phyloP scores from a whole-genome alignment of 2,113 vertebrate species.

The Hypomesus transpacificus region DNA sequence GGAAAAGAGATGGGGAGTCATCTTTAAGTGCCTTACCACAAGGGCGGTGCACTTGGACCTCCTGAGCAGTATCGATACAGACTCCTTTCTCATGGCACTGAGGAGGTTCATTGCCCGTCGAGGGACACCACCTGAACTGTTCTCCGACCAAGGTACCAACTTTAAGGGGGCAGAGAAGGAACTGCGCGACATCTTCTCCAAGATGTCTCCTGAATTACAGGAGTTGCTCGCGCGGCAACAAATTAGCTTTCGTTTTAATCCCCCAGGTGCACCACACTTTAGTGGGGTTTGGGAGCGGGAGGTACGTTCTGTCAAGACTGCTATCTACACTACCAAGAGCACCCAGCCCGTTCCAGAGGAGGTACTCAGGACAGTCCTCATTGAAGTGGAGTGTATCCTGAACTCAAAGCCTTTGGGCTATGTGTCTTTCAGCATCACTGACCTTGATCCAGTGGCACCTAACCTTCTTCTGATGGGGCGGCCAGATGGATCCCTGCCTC shows the following conservation, averaged over 20 bases:
- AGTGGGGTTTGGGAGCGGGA: conserved; percentile 17
- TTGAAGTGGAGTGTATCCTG: not conserved
- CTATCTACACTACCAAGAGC: not conserved
- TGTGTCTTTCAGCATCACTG: not conserved
- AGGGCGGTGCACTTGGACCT: not conserved
- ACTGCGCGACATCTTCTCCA: not conserved
- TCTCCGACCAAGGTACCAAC: conserved; percentile 8
- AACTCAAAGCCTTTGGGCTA: not conserved
- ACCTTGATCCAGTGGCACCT: conserved; percentile 2
- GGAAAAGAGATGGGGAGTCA: not conserved
- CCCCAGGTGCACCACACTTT: not conserved
- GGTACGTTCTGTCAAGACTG: not conserved
- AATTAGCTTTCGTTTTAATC: conserved; percentile 10
- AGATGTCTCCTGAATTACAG: not conserved
- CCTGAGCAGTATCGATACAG: not conserved
- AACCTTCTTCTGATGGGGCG: conserved; percentile 18
- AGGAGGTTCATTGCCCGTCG: not conserved
- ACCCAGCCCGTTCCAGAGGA: not conserved
- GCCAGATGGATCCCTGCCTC: conserved; percentile 15
- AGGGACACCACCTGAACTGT: not conserved
- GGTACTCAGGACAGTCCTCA: conserved; percentile 3
- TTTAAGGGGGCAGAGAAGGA: conserved; percentile 4
- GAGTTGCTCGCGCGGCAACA: not conserved
- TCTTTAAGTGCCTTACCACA: not conserved
- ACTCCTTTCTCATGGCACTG: conserved; percentile 5